Evolutionary conservation across 1,140 invertebrate species (phyloP), one percentile per base, ranked within the genome.

Genomic region (Meloidogyne chitwoodi): DNA sequence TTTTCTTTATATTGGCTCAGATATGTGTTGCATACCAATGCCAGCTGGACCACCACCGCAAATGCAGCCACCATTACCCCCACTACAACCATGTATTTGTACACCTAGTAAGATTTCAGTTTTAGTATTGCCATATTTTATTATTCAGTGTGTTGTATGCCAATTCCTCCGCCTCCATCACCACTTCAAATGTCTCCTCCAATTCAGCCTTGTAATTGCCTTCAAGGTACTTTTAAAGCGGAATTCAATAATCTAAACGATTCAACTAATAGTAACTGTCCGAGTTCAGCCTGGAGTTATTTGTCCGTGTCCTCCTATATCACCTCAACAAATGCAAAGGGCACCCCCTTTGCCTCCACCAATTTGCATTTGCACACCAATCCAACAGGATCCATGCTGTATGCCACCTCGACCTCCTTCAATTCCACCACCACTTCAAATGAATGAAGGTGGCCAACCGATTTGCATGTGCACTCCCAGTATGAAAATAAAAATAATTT

Each of bases 311-410:
- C 14, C 44, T 16, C 74, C 73, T 10, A 31, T 34, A 11, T 48
- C 74, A 22, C 44, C 68, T 31, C 72, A 62, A 6, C 69, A 76
- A 4, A n/a, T 74, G 22, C 70, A 73, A n/a, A 73, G 63, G 70
- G 70, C 70, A 8, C 48, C 70, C 63, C 70, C 70, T n/a, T n/a
- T 34, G 11, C 48, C 48, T 11, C 70, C 61, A 22, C 70, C 79
- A 14, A 16, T 61, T 31, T 80, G 79, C 24, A 71, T 81, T 26
- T 80, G 79, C 38, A 80, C 79, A 2, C 79, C 79, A 24, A 34
- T 44, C 11, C 68, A 70, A 0, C 31, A 70, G 19, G 68, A 70
- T 63, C 68, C 68, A 34, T 70, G 68, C 22, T 70, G 68, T 63
- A 2, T 70, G 22, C 68, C 68, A 4, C 16, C 44, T 26, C 16